Conservation (phyloP, 2,888 invertebrate species). For the Didymodactylos carnosus region DNA sequence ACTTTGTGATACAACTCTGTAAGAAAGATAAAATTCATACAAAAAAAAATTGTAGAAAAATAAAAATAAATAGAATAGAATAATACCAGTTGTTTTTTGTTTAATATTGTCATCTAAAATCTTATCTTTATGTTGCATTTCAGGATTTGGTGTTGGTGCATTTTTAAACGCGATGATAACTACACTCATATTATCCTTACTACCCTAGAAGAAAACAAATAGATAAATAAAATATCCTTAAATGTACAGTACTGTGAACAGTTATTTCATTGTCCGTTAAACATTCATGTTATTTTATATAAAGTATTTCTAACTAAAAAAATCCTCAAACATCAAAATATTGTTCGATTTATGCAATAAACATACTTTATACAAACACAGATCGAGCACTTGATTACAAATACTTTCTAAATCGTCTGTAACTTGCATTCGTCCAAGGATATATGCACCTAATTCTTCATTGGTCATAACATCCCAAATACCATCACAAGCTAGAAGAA, state of each 20-base stretch:
- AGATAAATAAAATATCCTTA: neutral
- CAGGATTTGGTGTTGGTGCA: neutral
- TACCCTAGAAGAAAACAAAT: conserved; percentile 49
- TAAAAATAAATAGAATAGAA: too few species aligned
- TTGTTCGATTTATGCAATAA: neutral
- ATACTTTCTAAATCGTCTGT: conserved; percentile 68
- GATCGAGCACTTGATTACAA: conserved; percentile 87
- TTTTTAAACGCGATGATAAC: conserved; percentile 64
- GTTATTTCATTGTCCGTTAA: too few species aligned
- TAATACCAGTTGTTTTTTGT: conserved; percentile 7
- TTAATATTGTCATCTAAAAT: conserved; percentile 5
- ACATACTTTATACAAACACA: conserved; percentile 78
- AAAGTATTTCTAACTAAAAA: neutral
- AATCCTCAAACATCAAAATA: too few species aligned
- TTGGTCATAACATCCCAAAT: conserved; percentile 97
- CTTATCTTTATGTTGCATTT: conserved; percentile 8
- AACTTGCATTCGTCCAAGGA: conserved; percentile 66
- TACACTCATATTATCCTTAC: conserved; percentile 98
- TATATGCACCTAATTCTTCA: conserved; percentile 77
- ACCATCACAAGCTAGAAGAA: conserved; percentile 90
- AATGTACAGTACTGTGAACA: neutral
- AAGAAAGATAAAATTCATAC: too few species aligned
- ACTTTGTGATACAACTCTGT: too few species aligned
- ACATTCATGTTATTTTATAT: neutral
- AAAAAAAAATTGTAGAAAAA: too few species aligned